These are phyloP conservation scores for Arenaria interpres DNA, from an alignment of 2,113 vertebrate genomes.

Conservation along the genomic window DNA sequence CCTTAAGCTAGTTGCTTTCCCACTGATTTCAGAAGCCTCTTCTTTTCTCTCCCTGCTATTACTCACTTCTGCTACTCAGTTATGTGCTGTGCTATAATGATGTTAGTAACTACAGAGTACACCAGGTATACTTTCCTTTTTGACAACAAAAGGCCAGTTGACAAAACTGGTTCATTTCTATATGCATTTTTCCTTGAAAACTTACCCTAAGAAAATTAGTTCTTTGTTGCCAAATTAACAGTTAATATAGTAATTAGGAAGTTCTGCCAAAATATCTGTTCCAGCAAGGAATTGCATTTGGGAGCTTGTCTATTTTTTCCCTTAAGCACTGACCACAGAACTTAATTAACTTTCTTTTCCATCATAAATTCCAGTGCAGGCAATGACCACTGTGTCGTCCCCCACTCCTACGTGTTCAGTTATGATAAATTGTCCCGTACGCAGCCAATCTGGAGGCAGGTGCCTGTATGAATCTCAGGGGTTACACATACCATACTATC, in stretches of 20 bases:
- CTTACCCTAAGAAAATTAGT: constrained; percentile 46
- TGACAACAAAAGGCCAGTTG: constrained; percentile 17
- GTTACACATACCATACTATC: constrained; percentile 54
- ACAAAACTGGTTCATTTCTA: constrained; percentile 36
- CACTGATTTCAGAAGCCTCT: neutral
- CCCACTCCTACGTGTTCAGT: constrained; percentile 59
- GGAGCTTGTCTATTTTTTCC: constrained; percentile 62
- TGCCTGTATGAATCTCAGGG: constrained; percentile 67
- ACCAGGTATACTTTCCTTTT: constrained; percentile 14
- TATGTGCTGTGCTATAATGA: neutral
- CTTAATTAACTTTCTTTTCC: constrained; percentile 79
- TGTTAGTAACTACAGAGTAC: neutral
- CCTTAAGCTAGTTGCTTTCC: neutral
- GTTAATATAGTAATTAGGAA: constrained; percentile 68
- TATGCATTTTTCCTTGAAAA: constrained; percentile 45
- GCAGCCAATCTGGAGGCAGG: constrained; percentile 60
- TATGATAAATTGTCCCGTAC: constrained; percentile 72
- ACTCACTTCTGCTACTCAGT: neutral
- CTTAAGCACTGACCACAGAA: constrained; percentile 69
- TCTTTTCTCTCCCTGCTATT: neutral
- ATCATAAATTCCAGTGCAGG: constrained; percentile 71
- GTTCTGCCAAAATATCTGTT: constrained; percentile 64
- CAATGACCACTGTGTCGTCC: constrained; percentile 67
- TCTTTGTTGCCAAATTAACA: constrained; percentile 55
- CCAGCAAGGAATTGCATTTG: constrained; percentile 62